phyloP scores from a whole-genome alignment of 2,888 invertebrate genomes.

The Phlogophora meticulosa region DNA sequence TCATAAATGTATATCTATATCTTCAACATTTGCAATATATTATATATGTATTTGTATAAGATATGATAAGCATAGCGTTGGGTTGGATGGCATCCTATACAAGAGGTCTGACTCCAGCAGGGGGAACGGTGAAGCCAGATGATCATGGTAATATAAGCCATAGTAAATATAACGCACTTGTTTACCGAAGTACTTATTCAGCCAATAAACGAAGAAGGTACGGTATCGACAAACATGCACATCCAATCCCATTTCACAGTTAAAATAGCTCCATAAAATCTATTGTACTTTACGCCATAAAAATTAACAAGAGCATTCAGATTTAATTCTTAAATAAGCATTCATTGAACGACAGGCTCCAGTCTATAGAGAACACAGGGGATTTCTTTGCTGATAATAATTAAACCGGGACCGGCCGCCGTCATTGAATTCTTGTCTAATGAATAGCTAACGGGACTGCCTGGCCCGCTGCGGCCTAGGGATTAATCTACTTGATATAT shows the following conservation, averaged over 20 bases:
- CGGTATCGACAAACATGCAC: not conserved
- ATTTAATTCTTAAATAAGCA: conserved; percentile 36
- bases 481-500: conserved; percentile 36
- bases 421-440: conserved; percentile 48
- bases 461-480: conserved; percentile 17
- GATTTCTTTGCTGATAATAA: conserved; percentile 53
- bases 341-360: conserved; percentile 45
- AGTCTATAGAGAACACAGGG: conserved; percentile 46
- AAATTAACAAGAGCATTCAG: conserved; percentile 20
- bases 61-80: not conserved
- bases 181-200: not conserved
- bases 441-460: conserved; percentile 55
- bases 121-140: too few species aligned
- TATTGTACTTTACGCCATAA: not conserved
- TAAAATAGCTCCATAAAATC: conserved; percentile 1
- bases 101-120: too few species aligned
- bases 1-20: too few species aligned
- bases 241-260: not conserved
- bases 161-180: not conserved
- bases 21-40: too few species aligned
- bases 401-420: conserved; percentile 42
- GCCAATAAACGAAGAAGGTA: not conserved
- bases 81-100: not conserved
- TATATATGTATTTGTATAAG: too few species aligned
- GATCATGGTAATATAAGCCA: not conserved